Conservation (phyloP, 1,140 invertebrate genomes). For the Tetragnatha versicolor region DNA sequence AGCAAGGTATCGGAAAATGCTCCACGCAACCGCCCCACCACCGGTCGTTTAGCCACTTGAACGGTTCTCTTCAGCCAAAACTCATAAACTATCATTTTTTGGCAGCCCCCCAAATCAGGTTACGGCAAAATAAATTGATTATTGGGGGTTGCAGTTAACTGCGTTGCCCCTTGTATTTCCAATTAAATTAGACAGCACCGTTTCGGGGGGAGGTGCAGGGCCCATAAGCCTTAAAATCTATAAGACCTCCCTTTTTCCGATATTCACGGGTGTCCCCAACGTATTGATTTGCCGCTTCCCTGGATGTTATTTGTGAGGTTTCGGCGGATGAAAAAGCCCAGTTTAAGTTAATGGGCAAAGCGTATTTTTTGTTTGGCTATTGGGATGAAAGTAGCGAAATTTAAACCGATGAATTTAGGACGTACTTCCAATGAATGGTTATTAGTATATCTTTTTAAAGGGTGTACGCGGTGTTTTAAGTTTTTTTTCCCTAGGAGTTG, state of each 20-base stretch:
- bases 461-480: no score
- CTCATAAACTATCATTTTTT: constrained; percentile 1
- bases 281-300: constrained; percentile 7
- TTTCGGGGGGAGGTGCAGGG: background rate
- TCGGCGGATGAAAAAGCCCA: constrained; percentile 1
- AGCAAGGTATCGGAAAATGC: no score
- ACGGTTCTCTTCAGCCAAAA: background rate
- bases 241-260: constrained; percentile 8
- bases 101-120: background rate
- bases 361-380: background rate
- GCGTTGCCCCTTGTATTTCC: background rate
- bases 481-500: no score
- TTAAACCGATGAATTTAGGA: no score
- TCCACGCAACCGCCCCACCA: no score
- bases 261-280: background rate
- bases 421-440: no score
- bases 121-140: constrained; percentile 32
- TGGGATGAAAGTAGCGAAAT: no score
- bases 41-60: background rate
- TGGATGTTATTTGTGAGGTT: constrained; percentile 8
- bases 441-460: no score
- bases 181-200: constrained; percentile 15
- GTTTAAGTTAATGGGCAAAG: constrained; percentile 26
- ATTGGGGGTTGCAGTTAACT: background rate
- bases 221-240: constrained; percentile 15